Evolutionary conservation across 2,113 vertebrate species (phyloP).

Genomic region (Alethe castanea): DNA sequence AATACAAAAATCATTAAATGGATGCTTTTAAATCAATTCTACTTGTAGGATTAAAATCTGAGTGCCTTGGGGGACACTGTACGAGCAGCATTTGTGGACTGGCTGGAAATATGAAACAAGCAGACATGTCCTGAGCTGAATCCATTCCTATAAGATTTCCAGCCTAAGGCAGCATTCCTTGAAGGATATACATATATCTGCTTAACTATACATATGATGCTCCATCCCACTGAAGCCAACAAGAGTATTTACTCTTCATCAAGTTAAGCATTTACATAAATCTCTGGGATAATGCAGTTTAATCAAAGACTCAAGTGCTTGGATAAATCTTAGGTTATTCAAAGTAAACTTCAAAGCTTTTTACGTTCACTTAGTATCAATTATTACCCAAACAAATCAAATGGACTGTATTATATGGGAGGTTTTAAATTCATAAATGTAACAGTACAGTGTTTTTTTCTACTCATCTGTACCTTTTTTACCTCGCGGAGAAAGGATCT

Average conservation of each 20-base stretch:
- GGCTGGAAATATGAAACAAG: slow-evolving; percentile 53
- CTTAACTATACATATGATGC: neutral
- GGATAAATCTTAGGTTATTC: slow-evolving; percentile 43
- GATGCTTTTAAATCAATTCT: slow-evolving; percentile 15
- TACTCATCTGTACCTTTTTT: slow-evolving; percentile 41
- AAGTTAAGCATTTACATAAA: slow-evolving; percentile 52
- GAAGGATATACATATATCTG: slow-evolving; percentile 40
- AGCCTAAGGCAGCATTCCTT: slow-evolving; percentile 57
- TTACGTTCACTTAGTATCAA: neutral
- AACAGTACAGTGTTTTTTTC: neutral
- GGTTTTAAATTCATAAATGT: neutral
- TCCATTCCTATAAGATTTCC: slow-evolving; percentile 42
- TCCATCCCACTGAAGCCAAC: slow-evolving; percentile 7
- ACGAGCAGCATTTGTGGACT: neutral
- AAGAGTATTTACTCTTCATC: slow-evolving; percentile 27
- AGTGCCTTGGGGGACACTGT: neutral
- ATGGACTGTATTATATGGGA: neutral
- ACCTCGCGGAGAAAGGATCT: slow-evolving; percentile 50
- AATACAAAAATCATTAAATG: slow-evolving; percentile 39
- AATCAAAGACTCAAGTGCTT: neutral
- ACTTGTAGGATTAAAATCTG: slow-evolving; percentile 30
- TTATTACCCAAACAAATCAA: slow-evolving; percentile 50
- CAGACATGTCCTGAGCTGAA: slow-evolving; percentile 49
- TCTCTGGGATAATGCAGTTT: slow-evolving; percentile 43
- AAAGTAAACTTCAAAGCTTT: slow-evolving; percentile 47